Conservation (phyloP, 2,888 invertebrate genomes). For the Selenia dentaria region DNA sequence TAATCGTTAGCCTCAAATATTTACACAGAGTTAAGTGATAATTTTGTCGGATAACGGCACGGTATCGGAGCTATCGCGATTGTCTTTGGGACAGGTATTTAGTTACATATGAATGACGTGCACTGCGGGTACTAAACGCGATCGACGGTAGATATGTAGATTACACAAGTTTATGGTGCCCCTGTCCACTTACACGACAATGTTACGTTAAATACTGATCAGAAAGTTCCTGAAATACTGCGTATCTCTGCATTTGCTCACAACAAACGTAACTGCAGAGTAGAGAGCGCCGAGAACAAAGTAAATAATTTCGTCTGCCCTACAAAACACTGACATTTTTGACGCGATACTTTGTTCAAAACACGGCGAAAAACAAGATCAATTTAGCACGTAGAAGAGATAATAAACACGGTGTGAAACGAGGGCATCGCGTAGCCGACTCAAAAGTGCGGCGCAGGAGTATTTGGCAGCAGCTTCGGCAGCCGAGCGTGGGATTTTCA, state of each 20-base stretch:
- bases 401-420: slow-evolving; percentile 52
- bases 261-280: slow-evolving; percentile 47
- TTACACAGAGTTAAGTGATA: slow-evolving; percentile 17
- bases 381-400: slow-evolving; percentile 12
- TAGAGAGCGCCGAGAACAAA: slow-evolving; percentile 48
- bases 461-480: slow-evolving; percentile 63
- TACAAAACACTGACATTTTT: slow-evolving; percentile 55
- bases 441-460: slow-evolving; percentile 62
- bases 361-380: slow-evolving; percentile 35
- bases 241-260: slow-evolving; percentile 54
- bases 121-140: slow-evolving; percentile 17
- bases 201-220: slow-evolving; percentile 52
- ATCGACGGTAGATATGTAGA: slow-evolving; percentile 21
- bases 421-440: slow-evolving; percentile 46
- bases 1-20: slow-evolving; percentile 20
- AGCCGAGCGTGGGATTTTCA: slow-evolving; percentile 54
- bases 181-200: slow-evolving; percentile 24
- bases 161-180: slow-evolving; percentile 23
- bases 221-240: slow-evolving; percentile 55
- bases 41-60: slow-evolving; percentile 9
- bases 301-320: slow-evolving; percentile 45
- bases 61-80: slow-evolving; percentile 23
- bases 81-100: slow-evolving; percentile 8
- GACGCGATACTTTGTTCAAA: slow-evolving; percentile 28
- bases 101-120: slow-evolving; percentile 14